Conservation (phyloP, 1,140 invertebrate genomes). For the Centruroides sculpturatus region DNA sequence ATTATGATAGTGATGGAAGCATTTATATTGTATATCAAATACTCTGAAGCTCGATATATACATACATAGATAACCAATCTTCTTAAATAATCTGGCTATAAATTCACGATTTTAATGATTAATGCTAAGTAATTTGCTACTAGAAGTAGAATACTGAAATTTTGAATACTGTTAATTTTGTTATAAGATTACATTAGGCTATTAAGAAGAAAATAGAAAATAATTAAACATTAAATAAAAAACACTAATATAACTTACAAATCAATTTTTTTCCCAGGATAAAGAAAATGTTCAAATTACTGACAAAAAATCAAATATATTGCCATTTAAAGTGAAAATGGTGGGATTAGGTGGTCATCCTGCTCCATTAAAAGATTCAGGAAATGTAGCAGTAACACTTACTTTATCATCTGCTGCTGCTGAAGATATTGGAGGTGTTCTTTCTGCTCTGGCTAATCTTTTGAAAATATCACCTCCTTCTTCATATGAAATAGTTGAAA, state of each 20-base stretch:
- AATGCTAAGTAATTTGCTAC: background rate
- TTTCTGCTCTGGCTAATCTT: slow-evolving; percentile 78
- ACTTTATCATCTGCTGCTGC: slow-evolving; percentile 76
- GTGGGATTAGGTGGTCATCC: slow-evolving; percentile 15
- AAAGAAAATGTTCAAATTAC: slow-evolving; percentile 30
- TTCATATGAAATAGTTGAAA: slow-evolving; percentile 68
- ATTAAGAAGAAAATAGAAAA: no score
- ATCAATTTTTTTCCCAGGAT: slow-evolving; percentile 17
- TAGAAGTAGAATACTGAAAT: no score
- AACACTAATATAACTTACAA: no score
- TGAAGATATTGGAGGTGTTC: slow-evolving; percentile 78
- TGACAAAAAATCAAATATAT: slow-evolving; percentile 4
- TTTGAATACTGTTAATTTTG: no score
- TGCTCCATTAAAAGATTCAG: slow-evolving; percentile 46
- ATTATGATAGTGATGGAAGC: no score
- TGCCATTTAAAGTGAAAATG: slow-evolving; percentile 20
- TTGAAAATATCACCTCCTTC: slow-evolving; percentile 73
- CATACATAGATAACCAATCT: no score
- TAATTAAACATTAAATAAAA: no score
- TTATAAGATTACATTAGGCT: no score
- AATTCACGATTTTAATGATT: no score
- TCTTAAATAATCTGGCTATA: no score
- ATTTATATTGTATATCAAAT: no score
- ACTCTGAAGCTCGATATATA: no score
- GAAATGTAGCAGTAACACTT: slow-evolving; percentile 82